These are phyloP conservation scores for Aporophyla lueneburgensis DNA, from an alignment of 2,888 invertebrate species.

Conservation along the genomic window DNA sequence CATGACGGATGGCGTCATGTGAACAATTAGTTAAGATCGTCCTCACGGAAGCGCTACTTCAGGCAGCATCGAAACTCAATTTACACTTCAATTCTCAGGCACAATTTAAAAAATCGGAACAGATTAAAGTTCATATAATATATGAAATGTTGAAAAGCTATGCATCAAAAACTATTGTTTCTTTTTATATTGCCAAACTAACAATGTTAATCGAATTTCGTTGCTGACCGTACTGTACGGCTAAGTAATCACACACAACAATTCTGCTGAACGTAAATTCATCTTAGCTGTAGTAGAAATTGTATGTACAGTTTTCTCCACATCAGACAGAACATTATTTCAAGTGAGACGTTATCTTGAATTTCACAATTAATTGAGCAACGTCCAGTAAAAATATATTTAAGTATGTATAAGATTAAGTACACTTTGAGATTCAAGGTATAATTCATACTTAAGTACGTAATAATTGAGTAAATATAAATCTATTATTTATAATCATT, in stretches of 20 bases:
- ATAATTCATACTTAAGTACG: constrained; percentile 50
- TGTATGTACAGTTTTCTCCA: not conserved
- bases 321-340: not conserved
- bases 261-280: not conserved
- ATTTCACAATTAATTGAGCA: constrained; percentile 52
- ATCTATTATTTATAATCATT: constrained; percentile 50
- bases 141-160: not conserved
- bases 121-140: not conserved
- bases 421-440: constrained; percentile 81
- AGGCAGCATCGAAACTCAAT: constrained; percentile 1
- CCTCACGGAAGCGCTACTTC: not conserved
- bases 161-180: not conserved
- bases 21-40: not conserved
- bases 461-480: constrained; percentile 46
- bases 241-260: not conserved
- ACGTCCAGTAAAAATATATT: constrained; percentile 23
- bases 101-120: not conserved
- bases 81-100: not conserved
- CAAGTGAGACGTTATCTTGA: constrained; percentile 12
- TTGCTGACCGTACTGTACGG: not conserved
- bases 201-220: not conserved
- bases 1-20: not conserved
- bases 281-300: not conserved
- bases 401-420: constrained; percentile 70
- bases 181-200: not conserved